A percentile compares a stretch with the other conserved stretches of the same genome.
phyloP scores from a whole-genome alignment of 1,140 invertebrate species.

The Colletes latitarsis region DNA sequence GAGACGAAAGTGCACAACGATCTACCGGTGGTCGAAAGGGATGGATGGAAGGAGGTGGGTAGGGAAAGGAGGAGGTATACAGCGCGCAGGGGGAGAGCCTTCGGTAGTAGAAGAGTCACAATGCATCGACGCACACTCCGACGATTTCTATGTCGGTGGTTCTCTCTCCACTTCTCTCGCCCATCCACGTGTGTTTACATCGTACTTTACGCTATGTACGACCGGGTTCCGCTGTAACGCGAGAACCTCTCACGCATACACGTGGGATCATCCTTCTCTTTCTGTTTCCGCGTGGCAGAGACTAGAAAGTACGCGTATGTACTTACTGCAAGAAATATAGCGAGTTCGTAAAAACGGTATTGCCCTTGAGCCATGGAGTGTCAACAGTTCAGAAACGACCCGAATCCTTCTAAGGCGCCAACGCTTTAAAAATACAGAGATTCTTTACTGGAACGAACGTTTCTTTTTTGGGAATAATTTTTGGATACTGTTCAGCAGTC shows the following conservation, averaged over 20 bases:
- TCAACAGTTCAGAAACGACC: too few relatives aligned
- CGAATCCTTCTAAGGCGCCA: too few relatives aligned
- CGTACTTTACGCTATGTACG: conserved; percentile 60
- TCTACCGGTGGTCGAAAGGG: conserved; percentile 57
- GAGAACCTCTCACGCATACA: conserved; percentile 64
- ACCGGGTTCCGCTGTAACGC: conserved; percentile 51
- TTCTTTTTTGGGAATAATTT: too few relatives aligned
- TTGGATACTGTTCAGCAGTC: too few relatives aligned
- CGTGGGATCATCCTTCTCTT: conserved; percentile 39
- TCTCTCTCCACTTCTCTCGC: conserved; percentile 30
- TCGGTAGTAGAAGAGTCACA: conserved; percentile 56
- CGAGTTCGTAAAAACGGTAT: too few relatives aligned
- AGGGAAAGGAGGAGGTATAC: conserved; percentile 26
- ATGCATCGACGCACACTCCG: conserved; percentile 63
- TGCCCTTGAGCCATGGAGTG: too few relatives aligned
- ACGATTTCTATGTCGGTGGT: conserved; percentile 40
- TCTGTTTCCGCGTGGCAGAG: conserved; percentile 29
- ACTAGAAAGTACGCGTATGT: conserved; percentile 61
- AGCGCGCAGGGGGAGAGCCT: conserved; percentile 25
- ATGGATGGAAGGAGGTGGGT: conserved; percentile 49
- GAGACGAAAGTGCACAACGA: conserved; percentile 51
- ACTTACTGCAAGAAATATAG: too few relatives aligned
- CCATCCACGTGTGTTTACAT: conserved; percentile 60
- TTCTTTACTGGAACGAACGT: too few relatives aligned
- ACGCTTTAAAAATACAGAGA: too few relatives aligned